Conservation (phyloP, 1,140 invertebrate species). For the Drosophila sp. region DNA sequence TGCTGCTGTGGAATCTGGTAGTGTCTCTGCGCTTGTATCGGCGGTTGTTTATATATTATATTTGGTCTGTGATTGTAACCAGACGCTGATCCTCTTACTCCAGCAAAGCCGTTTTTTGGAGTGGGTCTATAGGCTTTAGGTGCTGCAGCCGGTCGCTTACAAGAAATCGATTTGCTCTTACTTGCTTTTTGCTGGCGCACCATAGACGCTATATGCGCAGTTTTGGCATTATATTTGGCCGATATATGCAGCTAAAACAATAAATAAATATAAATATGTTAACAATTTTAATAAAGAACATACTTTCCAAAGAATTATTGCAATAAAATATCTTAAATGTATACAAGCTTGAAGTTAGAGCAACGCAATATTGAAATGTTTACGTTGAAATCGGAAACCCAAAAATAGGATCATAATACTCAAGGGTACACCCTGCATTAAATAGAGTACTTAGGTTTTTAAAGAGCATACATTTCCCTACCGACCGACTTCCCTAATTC, state of each 20-base stretch:
- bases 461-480: no score
- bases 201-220: slow-evolving; percentile 69
- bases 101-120: no score
- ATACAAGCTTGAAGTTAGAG: no score
- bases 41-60: background rate
- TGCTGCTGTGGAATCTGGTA: background rate
- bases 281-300: background rate
- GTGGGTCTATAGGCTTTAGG: background rate
- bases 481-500: no score
- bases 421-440: no score
- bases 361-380: no score
- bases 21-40: background rate
- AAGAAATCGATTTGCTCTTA: background rate
- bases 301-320: background rate
- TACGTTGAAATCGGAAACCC: no score
- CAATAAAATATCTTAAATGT: no score
- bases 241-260: slow-evolving; percentile 47
- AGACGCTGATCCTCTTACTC: no score
- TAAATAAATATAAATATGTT: background rate
- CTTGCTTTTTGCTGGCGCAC: slow-evolving; percentile 56
- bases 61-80: background rate
- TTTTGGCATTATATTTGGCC: slow-evolving; percentile 58
- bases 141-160: background rate
- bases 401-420: no score
- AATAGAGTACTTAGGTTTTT: no score